Percentiles rank a stretch among this genome's conserved stretches.
phyloP scores from a whole-genome alignment of 2,797 vertebrate genomes.

The Rhadinocentrus ornatus region DNA sequence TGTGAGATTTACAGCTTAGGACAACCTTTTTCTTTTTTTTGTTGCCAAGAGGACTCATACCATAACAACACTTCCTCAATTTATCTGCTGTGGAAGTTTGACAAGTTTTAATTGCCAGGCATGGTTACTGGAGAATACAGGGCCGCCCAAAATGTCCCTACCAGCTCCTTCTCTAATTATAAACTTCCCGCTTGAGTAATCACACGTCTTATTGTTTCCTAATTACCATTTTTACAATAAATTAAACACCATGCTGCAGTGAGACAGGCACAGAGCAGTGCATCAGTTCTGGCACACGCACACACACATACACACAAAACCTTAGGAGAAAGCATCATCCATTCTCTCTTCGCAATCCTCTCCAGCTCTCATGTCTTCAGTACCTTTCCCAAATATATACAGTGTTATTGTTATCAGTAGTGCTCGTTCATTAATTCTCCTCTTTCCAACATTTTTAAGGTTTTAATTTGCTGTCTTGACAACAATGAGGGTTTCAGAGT shows the following conservation, averaged over 20 bases:
- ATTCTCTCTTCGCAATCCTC: slow-evolving; percentile 19
- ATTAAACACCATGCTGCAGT: slow-evolving; percentile 81
- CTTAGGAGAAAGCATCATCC: slow-evolving; percentile 56
- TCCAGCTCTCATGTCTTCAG: slow-evolving; percentile 22
- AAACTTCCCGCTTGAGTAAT: slow-evolving; percentile 87
- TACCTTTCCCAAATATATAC: slow-evolving; percentile 60
- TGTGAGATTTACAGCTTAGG: slow-evolving; percentile 50
- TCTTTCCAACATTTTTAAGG: slow-evolving; percentile 68
- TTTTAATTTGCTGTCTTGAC: slow-evolving; percentile 74
- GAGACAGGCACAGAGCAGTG: slow-evolving; percentile 74
- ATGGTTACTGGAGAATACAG: slow-evolving; percentile 71
- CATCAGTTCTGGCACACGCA: slow-evolving; percentile 73
- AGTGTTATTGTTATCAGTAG: slow-evolving; percentile 71
- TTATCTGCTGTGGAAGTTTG: slow-evolving; percentile 81
- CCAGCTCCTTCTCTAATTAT: slow-evolving; percentile 86
- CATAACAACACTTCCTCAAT: slow-evolving; percentile 71
- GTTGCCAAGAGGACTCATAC: slow-evolving; percentile 66
- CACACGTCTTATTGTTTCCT: slow-evolving; percentile 85
- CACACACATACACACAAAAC: slow-evolving; percentile 59
- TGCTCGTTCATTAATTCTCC: slow-evolving; percentile 71
- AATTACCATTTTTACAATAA: slow-evolving; percentile 89
- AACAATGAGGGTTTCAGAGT: slow-evolving; percentile 60
- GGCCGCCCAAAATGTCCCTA: slow-evolving; percentile 81
- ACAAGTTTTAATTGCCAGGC: slow-evolving; percentile 83
- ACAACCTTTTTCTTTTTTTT: slow-evolving; percentile 35